Conservation (phyloP, 2,113 vertebrate species). For the Nesospiza acunhae region DNA sequence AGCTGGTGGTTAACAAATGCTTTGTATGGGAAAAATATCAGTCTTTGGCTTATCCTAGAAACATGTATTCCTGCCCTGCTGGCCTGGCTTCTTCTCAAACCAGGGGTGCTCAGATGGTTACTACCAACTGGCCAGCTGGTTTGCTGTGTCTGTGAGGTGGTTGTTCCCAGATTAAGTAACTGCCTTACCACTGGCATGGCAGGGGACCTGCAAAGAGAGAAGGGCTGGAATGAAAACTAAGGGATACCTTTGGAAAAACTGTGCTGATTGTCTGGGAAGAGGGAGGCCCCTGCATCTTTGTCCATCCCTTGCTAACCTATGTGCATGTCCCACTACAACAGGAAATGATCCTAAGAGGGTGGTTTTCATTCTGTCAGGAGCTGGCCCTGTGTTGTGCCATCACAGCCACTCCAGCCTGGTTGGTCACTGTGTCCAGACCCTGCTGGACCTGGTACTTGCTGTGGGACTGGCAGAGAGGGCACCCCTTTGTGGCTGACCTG, state of each 20-base stretch:
- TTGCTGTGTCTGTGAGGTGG: neutral
- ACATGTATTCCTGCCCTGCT: neutral
- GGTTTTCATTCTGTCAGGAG: neutral
- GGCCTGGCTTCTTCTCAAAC: neutral
- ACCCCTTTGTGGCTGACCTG: rapidly evolving
- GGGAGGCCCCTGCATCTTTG: neutral
- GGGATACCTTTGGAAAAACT: neutral
- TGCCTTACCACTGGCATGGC: neutral
- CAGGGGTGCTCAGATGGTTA: neutral
- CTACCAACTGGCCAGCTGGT: neutral
- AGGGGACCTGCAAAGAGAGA: neutral
- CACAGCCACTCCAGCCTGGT: neutral
- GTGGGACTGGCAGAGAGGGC: neutral
- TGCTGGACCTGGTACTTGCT: neutral
- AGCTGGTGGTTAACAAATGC: neutral
- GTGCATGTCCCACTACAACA: neutral
- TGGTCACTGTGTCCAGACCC: rapidly evolving
- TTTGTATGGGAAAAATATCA: neutral
- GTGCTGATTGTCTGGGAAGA: neutral
- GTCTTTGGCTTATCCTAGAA: neutral
- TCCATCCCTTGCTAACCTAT: neutral
- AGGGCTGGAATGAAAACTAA: neutral
- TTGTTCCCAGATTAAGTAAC: neutral
- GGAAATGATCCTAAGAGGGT: neutral
- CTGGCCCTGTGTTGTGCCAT: neutral